These are phyloP conservation scores for Upupa epops DNA, from an alignment of 2,113 vertebrate species.

Conservation along the genomic window DNA sequence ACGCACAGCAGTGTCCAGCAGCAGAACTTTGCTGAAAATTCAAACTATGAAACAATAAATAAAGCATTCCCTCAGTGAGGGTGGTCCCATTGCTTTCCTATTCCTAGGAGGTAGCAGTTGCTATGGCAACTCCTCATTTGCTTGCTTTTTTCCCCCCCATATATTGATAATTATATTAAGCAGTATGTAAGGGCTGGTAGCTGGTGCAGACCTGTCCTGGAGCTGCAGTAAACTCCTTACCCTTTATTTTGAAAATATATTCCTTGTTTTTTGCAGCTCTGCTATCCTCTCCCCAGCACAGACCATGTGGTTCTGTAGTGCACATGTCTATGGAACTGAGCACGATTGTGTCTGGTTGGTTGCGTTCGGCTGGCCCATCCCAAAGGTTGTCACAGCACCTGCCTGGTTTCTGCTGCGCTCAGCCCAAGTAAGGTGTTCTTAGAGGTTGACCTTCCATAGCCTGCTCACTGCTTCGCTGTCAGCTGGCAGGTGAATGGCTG, in stretches of 20 bases:
- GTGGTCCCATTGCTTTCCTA: neutral
- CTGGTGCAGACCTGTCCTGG: neutral
- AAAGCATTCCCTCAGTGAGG: slow-evolving; percentile 1
- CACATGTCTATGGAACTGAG: neutral
- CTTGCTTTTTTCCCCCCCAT: neutral
- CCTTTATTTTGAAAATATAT: neutral
- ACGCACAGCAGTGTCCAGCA: neutral
- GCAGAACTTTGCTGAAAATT: neutral
- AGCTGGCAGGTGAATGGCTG: neutral
- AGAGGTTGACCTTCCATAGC: neutral
- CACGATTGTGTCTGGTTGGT: neutral
- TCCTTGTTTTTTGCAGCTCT: accelerated
- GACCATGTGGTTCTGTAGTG: accelerated
- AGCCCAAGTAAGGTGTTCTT: neutral
- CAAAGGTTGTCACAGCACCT: neutral
- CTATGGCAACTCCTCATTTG: slow-evolving; percentile 62
- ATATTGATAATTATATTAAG: slow-evolving; percentile 59
- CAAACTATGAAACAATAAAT: slow-evolving; percentile 16
- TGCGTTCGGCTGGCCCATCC: neutral
- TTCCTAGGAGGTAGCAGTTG: slow-evolving; percentile 57
- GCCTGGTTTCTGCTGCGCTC: neutral
- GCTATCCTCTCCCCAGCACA: accelerated
- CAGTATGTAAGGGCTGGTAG: neutral
- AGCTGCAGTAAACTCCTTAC: neutral
- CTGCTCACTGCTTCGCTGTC: neutral